A percentile compares a stretch with the other conserved stretches of the same genome.
These are phyloP conservation scores for Athripsodes cinereus DNA, from an alignment of 2,888 invertebrate species.

Conservation along the genomic window DNA sequence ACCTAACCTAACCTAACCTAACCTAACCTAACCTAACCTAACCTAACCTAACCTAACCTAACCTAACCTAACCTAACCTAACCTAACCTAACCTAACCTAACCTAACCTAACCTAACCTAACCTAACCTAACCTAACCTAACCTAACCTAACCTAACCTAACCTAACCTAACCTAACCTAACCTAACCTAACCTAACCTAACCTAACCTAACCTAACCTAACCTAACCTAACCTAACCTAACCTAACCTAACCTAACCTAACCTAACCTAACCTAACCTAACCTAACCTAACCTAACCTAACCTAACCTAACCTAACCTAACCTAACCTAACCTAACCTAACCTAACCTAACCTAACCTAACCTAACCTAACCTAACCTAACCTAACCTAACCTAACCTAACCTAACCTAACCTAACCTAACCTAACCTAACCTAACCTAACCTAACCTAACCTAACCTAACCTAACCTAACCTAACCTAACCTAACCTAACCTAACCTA, in stretches of 20 bases:
- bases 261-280: background rate
- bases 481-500: slow-evolving; percentile 2
- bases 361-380: background rate
- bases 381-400: background rate
- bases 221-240: background rate
- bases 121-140: background rate
- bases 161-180: background rate
- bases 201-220: background rate
- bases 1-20: background rate
- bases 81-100: background rate
- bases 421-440: background rate
- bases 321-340: background rate
- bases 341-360: background rate
- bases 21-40: background rate
- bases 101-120: background rate
- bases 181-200: background rate
- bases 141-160: background rate
- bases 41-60: background rate
- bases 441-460: background rate
- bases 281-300: background rate
- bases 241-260: background rate
- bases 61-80: background rate
- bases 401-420: background rate
- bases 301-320: background rate
- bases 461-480: background rate